phyloP scores from a whole-genome alignment of 2,113 vertebrate species.

The Salvator merianae region DNA sequence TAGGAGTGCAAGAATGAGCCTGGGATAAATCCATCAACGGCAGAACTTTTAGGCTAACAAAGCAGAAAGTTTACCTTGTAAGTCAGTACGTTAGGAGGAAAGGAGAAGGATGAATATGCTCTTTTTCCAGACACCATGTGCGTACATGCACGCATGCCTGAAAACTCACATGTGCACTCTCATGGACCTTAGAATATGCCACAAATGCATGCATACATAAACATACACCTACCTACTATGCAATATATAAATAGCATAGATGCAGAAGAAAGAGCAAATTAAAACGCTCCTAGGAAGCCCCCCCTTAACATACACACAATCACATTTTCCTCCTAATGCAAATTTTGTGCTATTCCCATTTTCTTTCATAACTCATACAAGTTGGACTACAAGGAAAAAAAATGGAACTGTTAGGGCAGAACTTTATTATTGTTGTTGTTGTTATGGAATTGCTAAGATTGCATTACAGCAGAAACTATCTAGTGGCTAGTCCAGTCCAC shows the following conservation, averaged over 20 bases:
- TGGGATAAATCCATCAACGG: conserved; percentile 12
- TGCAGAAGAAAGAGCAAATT: neutral
- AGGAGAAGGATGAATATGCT: neutral
- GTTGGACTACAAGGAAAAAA: neutral
- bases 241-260: neutral
- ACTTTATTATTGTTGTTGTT: too few species aligned
- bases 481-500: neutral
- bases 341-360: neutral
- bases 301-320: neutral
- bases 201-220: neutral
- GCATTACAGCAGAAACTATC: neutral
- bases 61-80: neutral
- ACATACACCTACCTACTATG: neutral
- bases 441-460: neutral
- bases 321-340: too few species aligned
- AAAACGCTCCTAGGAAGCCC: too few species aligned
- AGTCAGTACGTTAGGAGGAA: neutral
- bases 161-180: neutral
- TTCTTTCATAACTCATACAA: neutral
- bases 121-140: neutral
- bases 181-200: neutral
- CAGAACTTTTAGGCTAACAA: conserved; percentile 16
- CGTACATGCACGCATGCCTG: neutral
- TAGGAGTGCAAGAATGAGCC: neutral
- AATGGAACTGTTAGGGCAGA: too few species aligned